Percentiles rank a stretch among this genome's conserved stretches.
Evolutionary conservation across 2,113 vertebrate genomes (phyloP).

Genomic region (Sinocyclocheilus anophthalmus): DNA sequence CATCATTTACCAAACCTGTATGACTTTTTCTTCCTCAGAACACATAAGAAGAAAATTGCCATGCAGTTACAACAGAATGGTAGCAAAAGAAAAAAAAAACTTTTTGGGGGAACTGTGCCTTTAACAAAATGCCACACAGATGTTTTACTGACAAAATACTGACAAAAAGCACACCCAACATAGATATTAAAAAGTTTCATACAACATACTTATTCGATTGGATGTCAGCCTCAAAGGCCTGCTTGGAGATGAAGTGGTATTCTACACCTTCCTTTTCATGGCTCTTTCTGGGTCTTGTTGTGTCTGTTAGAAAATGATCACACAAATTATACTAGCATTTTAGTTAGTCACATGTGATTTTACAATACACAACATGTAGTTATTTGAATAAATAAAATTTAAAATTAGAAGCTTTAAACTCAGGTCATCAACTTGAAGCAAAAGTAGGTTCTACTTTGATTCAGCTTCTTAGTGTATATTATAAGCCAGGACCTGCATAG

Average conservation of each 20-base stretch:
- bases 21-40: not conserved
- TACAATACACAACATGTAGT: no score
- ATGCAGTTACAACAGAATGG: not conserved
- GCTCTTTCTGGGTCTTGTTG: constrained; percentile 86
- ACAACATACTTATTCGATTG: constrained; percentile 85
- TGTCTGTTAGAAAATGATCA: constrained; percentile 72
- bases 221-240: constrained; percentile 86
- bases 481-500: not conserved
- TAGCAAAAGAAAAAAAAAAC: not conserved
- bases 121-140: not conserved
- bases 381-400: no score
- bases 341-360: no score
- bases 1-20: not conserved
- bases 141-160: not conserved
- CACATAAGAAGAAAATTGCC: not conserved
- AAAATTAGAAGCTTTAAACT: not conserved
- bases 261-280: constrained; percentile 92
- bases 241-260: constrained; percentile 91
- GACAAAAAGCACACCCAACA: not conserved
- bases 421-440: no score
- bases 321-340: no score
- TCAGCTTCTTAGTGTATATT: no score
- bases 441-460: no score
- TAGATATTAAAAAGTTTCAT: not conserved
- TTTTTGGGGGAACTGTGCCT: not conserved